These are phyloP conservation scores for Tanytarsus gracilentus DNA, from an alignment of 2,888 invertebrate species.

Conservation along the genomic window DNA sequence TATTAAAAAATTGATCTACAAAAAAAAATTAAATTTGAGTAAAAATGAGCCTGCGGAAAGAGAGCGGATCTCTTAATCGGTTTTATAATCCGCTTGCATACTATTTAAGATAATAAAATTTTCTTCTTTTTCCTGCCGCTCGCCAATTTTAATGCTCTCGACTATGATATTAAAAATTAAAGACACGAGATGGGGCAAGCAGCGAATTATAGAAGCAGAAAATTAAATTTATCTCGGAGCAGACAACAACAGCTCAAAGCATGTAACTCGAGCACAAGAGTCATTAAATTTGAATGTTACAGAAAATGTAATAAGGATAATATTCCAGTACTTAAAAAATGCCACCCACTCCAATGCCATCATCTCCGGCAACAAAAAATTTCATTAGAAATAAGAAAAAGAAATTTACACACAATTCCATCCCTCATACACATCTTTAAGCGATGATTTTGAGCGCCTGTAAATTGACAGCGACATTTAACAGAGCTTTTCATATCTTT, in stretches of 20 bases:
- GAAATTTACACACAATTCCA: background rate
- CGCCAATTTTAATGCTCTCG: too few relatives aligned
- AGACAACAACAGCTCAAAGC: background rate
- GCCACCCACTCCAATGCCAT: background rate
- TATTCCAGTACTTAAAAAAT: background rate
- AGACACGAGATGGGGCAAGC: too few relatives aligned
- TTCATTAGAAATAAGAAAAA: background rate
- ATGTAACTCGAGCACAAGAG: background rate
- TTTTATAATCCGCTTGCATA: too few relatives aligned
- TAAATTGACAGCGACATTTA: background rate
- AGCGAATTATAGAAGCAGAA: too few relatives aligned
- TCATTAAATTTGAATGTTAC: constrained; percentile 14
- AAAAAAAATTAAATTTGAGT: too few relatives aligned
- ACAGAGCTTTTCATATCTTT: background rate
- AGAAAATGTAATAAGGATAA: background rate
- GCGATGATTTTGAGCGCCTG: background rate
- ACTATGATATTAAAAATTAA: background rate
- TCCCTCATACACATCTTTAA: background rate
- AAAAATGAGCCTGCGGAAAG: too few relatives aligned
- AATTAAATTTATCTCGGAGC: background rate
- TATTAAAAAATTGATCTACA: too few relatives aligned
- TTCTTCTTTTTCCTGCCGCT: too few relatives aligned
- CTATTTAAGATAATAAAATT: too few relatives aligned
- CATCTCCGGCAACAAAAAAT: background rate
- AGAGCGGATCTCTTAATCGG: too few relatives aligned